phyloP scores from a whole-genome alignment of 2,113 vertebrate genomes.

The Anser brachyrhynchus region DNA sequence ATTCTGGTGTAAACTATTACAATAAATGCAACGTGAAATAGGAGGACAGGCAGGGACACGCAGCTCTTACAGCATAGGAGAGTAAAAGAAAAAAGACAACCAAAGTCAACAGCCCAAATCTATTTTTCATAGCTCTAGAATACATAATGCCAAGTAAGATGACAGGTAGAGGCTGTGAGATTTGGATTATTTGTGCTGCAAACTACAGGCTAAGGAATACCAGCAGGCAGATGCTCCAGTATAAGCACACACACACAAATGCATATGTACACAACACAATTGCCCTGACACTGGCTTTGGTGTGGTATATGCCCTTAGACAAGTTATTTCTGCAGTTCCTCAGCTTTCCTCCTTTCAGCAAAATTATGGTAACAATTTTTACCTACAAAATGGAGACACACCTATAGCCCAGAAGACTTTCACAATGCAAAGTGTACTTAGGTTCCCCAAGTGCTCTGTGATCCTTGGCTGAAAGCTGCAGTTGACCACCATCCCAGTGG shows the following conservation, averaged over 20 bases:
- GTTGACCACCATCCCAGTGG: accelerated
- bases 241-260: accelerated
- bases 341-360: neutral
- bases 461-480: neutral
- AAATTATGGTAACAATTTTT: neutral
- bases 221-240: neutral
- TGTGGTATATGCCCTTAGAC: neutral
- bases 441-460: neutral
- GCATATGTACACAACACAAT: neutral
- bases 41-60: neutral
- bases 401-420: neutral
- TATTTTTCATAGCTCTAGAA: neutral
- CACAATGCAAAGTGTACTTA: neutral
- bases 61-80: neutral
- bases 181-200: neutral
- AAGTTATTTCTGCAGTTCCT: neutral
- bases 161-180: neutral
- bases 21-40: neutral
- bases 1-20: neutral
- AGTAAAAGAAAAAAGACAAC: neutral
- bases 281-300: neutral
- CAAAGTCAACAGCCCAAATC: neutral
- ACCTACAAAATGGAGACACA: neutral
- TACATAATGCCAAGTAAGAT: neutral
- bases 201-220: neutral